Percentiles rank a stretch among this genome's conserved stretches.
phyloP scores from a whole-genome alignment of 2,797 vertebrate genomes.

The Syncerus caffer region DNA sequence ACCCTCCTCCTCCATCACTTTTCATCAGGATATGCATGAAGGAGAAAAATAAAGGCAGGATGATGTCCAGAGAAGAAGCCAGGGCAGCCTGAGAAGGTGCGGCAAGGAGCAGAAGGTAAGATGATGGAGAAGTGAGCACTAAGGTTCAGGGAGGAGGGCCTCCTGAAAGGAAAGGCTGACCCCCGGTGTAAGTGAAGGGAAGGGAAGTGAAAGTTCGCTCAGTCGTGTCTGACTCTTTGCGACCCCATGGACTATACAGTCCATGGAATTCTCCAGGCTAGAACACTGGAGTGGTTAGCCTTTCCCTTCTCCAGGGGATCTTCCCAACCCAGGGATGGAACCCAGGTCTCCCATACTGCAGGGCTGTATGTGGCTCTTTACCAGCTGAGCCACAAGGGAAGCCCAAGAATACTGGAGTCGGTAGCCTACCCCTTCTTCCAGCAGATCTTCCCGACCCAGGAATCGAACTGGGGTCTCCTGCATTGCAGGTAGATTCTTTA shows the following conservation, averaged over 20 bases:
- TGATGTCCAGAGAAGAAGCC: background rate
- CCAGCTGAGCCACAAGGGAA: background rate
- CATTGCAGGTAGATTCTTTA: background rate
- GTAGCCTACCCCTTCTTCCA: background rate
- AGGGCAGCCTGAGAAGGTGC: background rate
- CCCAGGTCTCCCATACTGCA: background rate
- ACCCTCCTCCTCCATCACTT: background rate
- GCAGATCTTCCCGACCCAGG: rapidly evolving
- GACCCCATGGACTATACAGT: background rate
- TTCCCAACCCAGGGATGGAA: background rate
- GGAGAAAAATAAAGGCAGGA: background rate
- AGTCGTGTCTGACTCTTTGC: rapidly evolving
- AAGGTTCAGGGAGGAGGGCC: background rate
- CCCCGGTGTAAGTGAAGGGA: background rate
- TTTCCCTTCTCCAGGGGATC: background rate
- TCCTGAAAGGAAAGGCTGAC: background rate
- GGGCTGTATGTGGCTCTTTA: background rate
- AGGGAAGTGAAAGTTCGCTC: background rate
- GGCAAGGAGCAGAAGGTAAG: background rate
- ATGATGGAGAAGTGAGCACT: background rate
- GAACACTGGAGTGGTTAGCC: background rate
- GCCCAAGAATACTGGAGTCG: background rate
- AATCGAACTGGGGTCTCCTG: background rate
- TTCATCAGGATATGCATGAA: background rate
- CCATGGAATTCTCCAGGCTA: background rate